These are phyloP conservation scores for Beris chalybata DNA, from an alignment of 2,888 invertebrate species.

Conservation along the genomic window DNA sequence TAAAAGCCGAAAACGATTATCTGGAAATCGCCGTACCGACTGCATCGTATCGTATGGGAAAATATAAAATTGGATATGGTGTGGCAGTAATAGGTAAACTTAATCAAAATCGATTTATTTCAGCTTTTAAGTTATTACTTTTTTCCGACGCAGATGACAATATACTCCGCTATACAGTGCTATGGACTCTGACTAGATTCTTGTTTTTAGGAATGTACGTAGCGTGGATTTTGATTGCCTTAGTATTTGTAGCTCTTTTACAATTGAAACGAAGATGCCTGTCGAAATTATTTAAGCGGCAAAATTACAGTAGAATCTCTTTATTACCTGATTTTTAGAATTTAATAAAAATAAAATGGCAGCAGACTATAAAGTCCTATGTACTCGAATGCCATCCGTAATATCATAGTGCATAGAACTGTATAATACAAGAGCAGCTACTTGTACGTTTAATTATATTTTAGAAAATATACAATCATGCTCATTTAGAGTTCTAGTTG, in stretches of 20 bases:
- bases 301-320: slow-evolving; percentile 47
- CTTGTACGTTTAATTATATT: too few species aligned
- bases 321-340: slow-evolving; percentile 52
- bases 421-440: too few species aligned
- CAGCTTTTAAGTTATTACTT: neutral
- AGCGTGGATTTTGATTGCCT: slow-evolving; percentile 49
- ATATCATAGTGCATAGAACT: too few species aligned
- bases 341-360: too few species aligned
- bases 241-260: slow-evolving; percentile 43
- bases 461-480: too few species aligned
- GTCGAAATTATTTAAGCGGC: slow-evolving; percentile 50
- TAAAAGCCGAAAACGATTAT: slow-evolving; percentile 53
- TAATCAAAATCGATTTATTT: neutral
- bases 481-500: too few species aligned
- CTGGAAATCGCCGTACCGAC: slow-evolving; percentile 90
- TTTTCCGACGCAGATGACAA: slow-evolving; percentile 34
- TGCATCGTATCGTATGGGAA: slow-evolving; percentile 96
- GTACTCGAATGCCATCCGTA: too few species aligned
- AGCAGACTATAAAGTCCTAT: too few species aligned
- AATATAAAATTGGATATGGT: slow-evolving; percentile 81
- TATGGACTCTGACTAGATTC: slow-evolving; percentile 54
- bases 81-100: slow-evolving; percentile 73
- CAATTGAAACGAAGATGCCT: slow-evolving; percentile 35
- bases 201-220: slow-evolving; percentile 48
- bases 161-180: slow-evolving; percentile 51